Percentiles rank a stretch among this genome's conserved stretches.
Evolutionary conservation across 2,797 vertebrate genomes (phyloP).

Genomic region (Morus bassanus): DNA sequence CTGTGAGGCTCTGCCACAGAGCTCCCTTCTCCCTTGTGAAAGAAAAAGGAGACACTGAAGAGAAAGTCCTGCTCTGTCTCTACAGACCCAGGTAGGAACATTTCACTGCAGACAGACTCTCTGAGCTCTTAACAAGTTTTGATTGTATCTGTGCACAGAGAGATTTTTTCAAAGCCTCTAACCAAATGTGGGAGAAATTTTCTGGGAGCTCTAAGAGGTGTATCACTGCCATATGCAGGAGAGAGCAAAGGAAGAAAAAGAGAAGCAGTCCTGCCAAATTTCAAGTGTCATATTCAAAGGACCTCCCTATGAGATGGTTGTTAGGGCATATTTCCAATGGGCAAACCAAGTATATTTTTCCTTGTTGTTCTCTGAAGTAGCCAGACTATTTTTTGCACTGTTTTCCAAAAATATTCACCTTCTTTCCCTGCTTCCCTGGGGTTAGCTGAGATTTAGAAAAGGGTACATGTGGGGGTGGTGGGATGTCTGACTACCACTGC

Average conservation of each 20-base stretch:
- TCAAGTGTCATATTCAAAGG: not conserved
- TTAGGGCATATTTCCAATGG: not conserved
- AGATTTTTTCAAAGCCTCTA: not conserved
- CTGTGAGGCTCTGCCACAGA: not conserved
- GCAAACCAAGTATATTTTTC: not conserved
- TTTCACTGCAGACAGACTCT: not conserved
- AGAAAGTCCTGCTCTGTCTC: not conserved
- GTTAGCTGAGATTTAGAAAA: not conserved
- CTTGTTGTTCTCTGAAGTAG: not conserved
- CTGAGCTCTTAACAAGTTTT: not conserved
- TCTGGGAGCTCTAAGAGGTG: not conserved
- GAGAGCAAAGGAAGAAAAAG: not conserved
- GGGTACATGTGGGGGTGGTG: fast-evolving
- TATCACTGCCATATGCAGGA: not conserved
- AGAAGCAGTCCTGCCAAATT: not conserved
- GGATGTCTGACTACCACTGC: not conserved
- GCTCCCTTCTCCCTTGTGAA: not conserved
- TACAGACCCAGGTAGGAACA: not conserved
- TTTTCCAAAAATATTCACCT: not conserved
- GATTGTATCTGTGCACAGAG: not conserved
- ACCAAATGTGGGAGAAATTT: conserved; percentile 8
- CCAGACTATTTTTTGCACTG: not conserved
- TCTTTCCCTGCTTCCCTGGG: not conserved
- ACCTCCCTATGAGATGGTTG: not conserved
- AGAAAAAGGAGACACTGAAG: not conserved